Conservation (phyloP, 2,888 invertebrate genomes). For the Epistrophe grossulariae region DNA sequence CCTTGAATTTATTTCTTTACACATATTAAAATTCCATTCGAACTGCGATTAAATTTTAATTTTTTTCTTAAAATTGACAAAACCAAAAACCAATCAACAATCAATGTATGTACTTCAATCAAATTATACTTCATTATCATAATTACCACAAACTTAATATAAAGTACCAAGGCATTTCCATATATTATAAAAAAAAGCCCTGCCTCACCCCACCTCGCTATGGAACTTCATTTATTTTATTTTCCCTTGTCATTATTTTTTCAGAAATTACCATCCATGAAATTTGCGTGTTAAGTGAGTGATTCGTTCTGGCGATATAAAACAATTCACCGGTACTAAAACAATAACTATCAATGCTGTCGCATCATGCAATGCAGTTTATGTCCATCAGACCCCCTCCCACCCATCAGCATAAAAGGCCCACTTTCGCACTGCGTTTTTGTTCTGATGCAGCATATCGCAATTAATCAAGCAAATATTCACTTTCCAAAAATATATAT, state of each 20-base stretch:
- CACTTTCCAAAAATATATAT: constrained; percentile 26
- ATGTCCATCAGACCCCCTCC: constrained; percentile 12
- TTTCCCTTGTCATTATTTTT: constrained; percentile 16
- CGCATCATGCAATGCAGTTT: constrained; percentile 38
- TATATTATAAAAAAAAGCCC: neutral
- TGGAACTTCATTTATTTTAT: constrained; percentile 42
- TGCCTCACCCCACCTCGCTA: neutral
- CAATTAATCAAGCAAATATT: constrained; percentile 53
- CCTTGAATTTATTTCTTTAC: no score
- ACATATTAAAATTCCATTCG: neutral
- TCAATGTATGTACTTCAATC: constrained; percentile 35
- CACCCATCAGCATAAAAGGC: constrained; percentile 4
- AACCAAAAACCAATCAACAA: constrained; percentile 47
- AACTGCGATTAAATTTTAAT: neutral
- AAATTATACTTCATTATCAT: constrained; percentile 44
- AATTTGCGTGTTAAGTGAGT: constrained; percentile 49
- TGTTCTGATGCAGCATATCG: constrained; percentile 29
- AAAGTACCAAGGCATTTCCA: constrained; percentile 2
- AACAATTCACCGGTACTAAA: constrained; percentile 49
- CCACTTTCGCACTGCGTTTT: constrained; percentile 27
- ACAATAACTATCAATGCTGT: constrained; percentile 44
- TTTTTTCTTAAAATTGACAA: constrained; percentile 13
- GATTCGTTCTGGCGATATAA: constrained; percentile 45
- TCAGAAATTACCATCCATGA: constrained; percentile 48
- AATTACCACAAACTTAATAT: constrained; percentile 48